These are phyloP conservation scores for Mirounga angustirostris DNA, from an alignment of 2,113 vertebrate species.

Conservation along the genomic window DNA sequence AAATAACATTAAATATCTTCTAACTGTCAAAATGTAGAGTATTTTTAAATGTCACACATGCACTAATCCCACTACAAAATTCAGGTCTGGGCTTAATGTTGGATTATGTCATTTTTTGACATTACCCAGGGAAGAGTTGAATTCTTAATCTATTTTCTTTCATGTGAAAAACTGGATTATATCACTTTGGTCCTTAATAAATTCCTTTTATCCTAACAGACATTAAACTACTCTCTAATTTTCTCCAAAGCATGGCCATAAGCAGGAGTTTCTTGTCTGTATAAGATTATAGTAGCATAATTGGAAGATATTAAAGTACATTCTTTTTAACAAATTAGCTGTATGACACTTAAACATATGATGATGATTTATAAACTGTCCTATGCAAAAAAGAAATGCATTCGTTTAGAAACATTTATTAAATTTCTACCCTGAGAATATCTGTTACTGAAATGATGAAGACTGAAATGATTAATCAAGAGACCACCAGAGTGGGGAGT, in stretches of 20 bases:
- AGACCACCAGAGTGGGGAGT: neutral
- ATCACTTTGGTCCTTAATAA: constrained; percentile 32
- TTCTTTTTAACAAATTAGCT: constrained; percentile 45
- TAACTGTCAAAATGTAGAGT: constrained; percentile 38
- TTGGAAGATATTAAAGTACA: neutral
- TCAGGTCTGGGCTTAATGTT: neutral
- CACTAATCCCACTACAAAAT: constrained; percentile 32
- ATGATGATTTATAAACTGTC: constrained; percentile 17
- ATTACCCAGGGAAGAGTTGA: neutral
- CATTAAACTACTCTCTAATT: neutral
- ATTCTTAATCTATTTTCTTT: constrained; percentile 37
- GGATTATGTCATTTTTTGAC: neutral
- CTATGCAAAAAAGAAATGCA: constrained; percentile 13
- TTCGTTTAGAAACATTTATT: constrained; percentile 24
- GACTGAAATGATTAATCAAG: neutral
- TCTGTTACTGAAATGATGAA: neutral
- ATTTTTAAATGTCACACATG: neutral
- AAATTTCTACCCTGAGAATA: neutral
- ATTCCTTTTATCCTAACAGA: constrained; percentile 28
- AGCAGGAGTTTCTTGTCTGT: constrained; percentile 38
- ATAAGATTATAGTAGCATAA: neutral
- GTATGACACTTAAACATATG: constrained; percentile 54
- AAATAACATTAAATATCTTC: constrained; percentile 43
- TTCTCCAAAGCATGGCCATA: constrained; percentile 31
- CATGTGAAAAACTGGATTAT: neutral